phyloP scores from a whole-genome alignment of 2,797 vertebrate genomes.

The Aulostomus chinensis region DNA sequence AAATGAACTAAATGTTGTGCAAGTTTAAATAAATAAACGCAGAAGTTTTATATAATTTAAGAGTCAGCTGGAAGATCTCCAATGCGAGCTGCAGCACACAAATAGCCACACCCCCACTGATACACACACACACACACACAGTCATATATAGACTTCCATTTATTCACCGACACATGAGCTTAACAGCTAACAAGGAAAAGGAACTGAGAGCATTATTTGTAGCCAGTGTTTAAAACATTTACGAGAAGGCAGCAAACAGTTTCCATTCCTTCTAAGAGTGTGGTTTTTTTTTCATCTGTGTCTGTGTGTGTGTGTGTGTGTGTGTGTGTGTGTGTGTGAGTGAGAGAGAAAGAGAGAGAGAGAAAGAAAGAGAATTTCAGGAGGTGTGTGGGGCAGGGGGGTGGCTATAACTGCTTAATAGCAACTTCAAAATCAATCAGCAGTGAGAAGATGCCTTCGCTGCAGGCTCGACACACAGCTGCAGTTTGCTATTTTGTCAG shows the following conservation, averaged over 20 bases:
- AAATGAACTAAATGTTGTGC: too few relatives aligned
- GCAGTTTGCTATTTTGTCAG: slow-evolving; percentile 57
- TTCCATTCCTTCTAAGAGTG: slow-evolving; percentile 19
- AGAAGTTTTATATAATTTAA: too few relatives aligned
- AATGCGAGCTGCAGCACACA: too few relatives aligned
- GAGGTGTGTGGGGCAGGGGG: neutral
- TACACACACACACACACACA: neutral
- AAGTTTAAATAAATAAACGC: too few relatives aligned
- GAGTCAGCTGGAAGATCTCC: too few relatives aligned
- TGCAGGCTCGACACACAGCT: slow-evolving; percentile 42
- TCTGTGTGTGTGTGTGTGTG: neutral
- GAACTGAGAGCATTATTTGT: too few relatives aligned
- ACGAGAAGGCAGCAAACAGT: slow-evolving; percentile 21
- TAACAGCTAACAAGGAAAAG: slow-evolving; percentile 18
- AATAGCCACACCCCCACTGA: too few relatives aligned
- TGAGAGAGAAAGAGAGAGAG: too few relatives aligned
- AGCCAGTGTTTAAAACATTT: slow-evolving; percentile 42
- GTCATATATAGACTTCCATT: neutral
- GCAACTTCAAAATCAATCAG: slow-evolving; percentile 36
- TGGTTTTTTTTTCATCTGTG: neutral
- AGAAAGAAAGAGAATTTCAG: too few relatives aligned
- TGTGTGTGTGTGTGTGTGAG: neutral
- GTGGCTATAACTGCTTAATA: slow-evolving; percentile 6
- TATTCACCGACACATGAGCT: slow-evolving; percentile 3
- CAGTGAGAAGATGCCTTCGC: slow-evolving; percentile 17